Conservation (phyloP, 2,888 invertebrate species). For the Harpalus rufipes region DNA sequence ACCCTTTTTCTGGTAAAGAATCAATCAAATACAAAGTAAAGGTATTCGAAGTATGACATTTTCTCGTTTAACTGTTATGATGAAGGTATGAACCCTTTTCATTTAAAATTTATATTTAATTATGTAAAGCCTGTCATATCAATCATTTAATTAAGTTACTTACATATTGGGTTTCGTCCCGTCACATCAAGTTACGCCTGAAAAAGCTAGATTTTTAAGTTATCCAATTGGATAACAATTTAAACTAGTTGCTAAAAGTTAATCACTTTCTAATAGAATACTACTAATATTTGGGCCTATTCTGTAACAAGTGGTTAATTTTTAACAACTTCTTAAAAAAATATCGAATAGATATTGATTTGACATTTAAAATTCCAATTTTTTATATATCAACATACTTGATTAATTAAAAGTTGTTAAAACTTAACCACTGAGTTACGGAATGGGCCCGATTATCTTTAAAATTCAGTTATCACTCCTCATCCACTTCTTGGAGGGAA, state of each 20-base stretch:
- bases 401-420: too few species aligned
- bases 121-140: conserved; percentile 19
- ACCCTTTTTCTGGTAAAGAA: conserved; percentile 24
- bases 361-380: too few species aligned
- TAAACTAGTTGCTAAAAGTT: too few species aligned
- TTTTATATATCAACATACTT: too few species aligned
- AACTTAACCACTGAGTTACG: too few species aligned
- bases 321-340: too few species aligned
- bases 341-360: too few species aligned
- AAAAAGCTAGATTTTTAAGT: too few species aligned
- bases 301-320: too few species aligned
- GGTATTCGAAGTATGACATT: conserved; percentile 23
- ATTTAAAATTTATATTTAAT: conserved; percentile 26
- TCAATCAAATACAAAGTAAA: conserved; percentile 33
- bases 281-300: too few species aligned
- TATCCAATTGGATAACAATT: too few species aligned
- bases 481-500: background rate
- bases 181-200: background rate
- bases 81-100: conserved; percentile 40
- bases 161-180: conserved; percentile 10
- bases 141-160: conserved; percentile 46
- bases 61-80: conserved; percentile 29
- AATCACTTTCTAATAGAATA: too few species aligned
- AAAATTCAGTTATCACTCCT: background rate
- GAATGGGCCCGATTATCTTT: background rate